Conservation (phyloP, 2,888 invertebrate species). For the Nipponacmea schrenckii region DNA sequence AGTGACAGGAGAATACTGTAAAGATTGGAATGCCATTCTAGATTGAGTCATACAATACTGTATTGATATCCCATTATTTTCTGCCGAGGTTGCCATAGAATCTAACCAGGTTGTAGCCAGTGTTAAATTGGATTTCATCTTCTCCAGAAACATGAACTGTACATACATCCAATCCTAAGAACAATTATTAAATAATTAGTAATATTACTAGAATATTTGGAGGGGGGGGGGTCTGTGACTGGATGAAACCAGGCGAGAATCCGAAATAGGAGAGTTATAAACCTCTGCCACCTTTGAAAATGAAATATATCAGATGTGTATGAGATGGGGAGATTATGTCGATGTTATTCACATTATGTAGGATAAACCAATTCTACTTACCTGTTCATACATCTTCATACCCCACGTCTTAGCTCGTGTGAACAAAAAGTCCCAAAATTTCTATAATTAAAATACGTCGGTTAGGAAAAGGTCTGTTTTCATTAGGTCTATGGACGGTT, state of each 20-base stretch:
- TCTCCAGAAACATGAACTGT: conserved; percentile 50
- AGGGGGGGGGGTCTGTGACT: no score
- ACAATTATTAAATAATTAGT: no score
- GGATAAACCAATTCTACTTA: conserved; percentile 21
- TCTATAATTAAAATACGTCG: conserved; percentile 34
- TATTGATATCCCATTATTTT: conserved; percentile 43
- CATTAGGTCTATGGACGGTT: no score
- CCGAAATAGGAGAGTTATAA: no score
- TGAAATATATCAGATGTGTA: no score
- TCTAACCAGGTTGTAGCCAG: conserved; percentile 54
- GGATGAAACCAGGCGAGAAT: no score
- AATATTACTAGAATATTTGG: no score
- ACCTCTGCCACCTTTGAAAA: no score
- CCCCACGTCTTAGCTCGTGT: conserved; percentile 45
- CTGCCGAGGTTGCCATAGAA: conserved; percentile 58
- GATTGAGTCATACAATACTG: conserved; percentile 63
- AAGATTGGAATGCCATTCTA: conserved; percentile 50
- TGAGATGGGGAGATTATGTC: no score
- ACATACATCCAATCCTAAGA: conserved; percentile 60
- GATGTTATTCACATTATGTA: no score
- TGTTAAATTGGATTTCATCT: conserved; percentile 39
- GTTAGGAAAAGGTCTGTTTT: no score
- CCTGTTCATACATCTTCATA: conserved; percentile 53
- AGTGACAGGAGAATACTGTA: conserved; percentile 53
- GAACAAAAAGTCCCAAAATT: conserved; percentile 54